Conservation (phyloP, 2,113 vertebrate genomes). For the Lutjanus erythropterus region DNA sequence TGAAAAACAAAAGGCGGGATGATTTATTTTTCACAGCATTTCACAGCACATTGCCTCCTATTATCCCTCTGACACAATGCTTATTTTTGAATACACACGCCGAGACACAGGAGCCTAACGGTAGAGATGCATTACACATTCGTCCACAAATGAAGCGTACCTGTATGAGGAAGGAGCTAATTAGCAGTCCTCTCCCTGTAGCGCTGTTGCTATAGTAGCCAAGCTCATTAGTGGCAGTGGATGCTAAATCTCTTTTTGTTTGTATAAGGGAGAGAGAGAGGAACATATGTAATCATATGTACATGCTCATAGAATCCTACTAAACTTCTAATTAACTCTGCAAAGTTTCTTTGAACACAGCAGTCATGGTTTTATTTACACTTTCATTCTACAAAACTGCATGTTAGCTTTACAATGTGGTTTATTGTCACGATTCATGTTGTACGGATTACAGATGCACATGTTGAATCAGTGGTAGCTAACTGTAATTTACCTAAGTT, state of each 20-base stretch:
- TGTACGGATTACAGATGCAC: neutral
- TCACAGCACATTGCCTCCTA: conserved; percentile 16
- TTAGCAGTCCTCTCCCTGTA: conserved; percentile 52
- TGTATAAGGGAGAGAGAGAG: neutral
- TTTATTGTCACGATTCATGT: neutral
- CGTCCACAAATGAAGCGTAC: conserved; percentile 23
- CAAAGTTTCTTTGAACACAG: neutral
- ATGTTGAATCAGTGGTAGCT: neutral
- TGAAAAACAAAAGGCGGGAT: conserved; percentile 57
- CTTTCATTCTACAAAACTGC: neutral
- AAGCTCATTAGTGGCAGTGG: conserved; percentile 49
- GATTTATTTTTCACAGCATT: conserved; percentile 32
- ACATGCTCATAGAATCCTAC: no score
- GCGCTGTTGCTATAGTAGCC: conserved; percentile 66
- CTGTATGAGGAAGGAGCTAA: conserved; percentile 58
- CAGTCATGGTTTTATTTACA: neutral
- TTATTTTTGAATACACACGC: conserved; percentile 7
- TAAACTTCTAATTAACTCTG: neutral
- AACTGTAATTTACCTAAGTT: no score
- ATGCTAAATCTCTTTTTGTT: conserved; percentile 35
- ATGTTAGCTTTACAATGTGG: neutral
- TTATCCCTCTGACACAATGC: neutral
- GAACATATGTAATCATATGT: neutral
- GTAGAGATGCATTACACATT: conserved; percentile 27
- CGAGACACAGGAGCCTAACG: conserved; percentile 5